Evolutionary conservation across 2,888 invertebrate species (phyloP).

Genomic region (Lingula anatina): DNA sequence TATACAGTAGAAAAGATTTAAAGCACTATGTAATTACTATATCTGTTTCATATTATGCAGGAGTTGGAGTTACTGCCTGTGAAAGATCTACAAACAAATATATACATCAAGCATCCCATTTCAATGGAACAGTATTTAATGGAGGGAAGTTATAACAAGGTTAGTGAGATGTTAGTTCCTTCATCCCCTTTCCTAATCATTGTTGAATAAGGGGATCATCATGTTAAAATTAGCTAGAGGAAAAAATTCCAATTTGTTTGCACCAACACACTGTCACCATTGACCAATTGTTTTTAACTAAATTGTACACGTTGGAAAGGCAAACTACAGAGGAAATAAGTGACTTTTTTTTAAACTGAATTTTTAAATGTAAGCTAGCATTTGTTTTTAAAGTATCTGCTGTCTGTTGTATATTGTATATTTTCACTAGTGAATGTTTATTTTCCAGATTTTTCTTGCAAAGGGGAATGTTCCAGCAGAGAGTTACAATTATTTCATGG

Average conservation of each 20-base stretch:
- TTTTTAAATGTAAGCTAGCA: too few species aligned
- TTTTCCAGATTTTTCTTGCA: slow-evolving; percentile 70
- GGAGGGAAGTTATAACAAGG: slow-evolving; percentile 99
- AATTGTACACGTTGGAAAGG: too few species aligned
- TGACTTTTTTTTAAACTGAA: too few species aligned
- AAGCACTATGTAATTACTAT: too few species aligned
- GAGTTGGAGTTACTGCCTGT: slow-evolving; percentile 89
- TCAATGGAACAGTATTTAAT: slow-evolving; percentile 96
- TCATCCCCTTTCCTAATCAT: background rate
- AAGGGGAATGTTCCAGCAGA: slow-evolving; percentile 94
- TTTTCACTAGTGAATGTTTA: too few species aligned
- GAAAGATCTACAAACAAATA: slow-evolving; percentile 84
- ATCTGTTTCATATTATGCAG: slow-evolving; percentile 32
- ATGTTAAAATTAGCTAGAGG: background rate
- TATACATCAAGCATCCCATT: slow-evolving; percentile 90
- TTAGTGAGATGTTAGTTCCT: slow-evolving; percentile 33
- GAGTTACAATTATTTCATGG: slow-evolving; percentile 94
- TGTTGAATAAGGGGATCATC: background rate
- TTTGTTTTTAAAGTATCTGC: too few species aligned
- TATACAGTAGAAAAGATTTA: too few species aligned
- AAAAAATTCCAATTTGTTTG: background rate
- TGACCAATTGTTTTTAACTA: too few species aligned
- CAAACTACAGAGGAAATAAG: too few species aligned
- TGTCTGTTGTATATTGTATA: too few species aligned
- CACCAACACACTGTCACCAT: background rate